Conservation (phyloP, 2,888 invertebrate genomes). For the Salticus scenicus region DNA sequence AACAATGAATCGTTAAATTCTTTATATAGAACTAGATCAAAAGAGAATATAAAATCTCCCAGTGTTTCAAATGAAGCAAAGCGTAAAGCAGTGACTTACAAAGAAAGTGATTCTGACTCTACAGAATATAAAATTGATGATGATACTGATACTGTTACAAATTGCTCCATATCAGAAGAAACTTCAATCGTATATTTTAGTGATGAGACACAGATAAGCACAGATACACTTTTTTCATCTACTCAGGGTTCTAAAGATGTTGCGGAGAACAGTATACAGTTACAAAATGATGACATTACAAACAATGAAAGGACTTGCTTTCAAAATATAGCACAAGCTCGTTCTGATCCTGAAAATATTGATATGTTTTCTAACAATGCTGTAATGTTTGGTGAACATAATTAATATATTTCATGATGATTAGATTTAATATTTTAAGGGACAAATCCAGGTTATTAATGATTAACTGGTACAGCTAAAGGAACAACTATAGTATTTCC, state of each 20-base stretch:
- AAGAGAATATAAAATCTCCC: background rate
- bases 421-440: no score
- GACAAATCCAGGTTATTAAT: background rate
- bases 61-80: background rate
- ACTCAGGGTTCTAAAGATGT: conserved; percentile 1
- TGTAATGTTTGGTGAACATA: background rate
- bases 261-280: background rate
- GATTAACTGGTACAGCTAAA: no score
- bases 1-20: background rate
- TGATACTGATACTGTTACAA: background rate
- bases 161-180: background rate
- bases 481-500: no score
- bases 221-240: background rate
- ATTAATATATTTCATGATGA: background rate
- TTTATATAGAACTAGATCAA: background rate
- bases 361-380: background rate
- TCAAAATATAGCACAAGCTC: background rate
- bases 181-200: background rate
- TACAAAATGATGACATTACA: background rate
- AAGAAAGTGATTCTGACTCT: background rate
- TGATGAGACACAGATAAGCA: background rate
- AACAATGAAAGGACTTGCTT: background rate
- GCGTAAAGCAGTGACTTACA: background rate
- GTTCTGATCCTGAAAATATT: background rate
- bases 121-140: no score